Evolutionary conservation across 1,140 invertebrate species (phyloP), one percentile per base, ranked within the genome.

Genomic region (Drosophila prosaltans): DNA sequence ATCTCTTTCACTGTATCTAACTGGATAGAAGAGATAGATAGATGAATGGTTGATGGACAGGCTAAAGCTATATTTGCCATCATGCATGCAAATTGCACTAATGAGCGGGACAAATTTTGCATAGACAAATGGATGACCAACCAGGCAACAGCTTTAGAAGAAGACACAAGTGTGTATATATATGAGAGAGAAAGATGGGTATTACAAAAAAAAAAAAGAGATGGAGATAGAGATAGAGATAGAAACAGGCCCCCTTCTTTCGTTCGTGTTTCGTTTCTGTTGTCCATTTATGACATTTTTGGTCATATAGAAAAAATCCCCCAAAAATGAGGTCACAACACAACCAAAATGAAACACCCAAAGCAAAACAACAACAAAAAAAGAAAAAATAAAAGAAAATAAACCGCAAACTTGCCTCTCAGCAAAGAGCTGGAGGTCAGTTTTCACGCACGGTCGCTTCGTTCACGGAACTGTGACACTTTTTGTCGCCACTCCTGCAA

Each of bases 51-150:
- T 71, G 16, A 59, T 77, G 65, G 74, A 69, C 66, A 65, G 41
- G 66, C 67, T 73, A 60, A 45, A 61, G 73, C 76, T 74, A 81
- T 79, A 88, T 86, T 86, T 86, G 82, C 80, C 73, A 67, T 77
- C 85, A 88, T 88, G 82, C 83, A 88, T 86, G 82, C 82, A 88
- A 86, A 86, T 86, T 82, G 82, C 83, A 88, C 83, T 86, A 86
- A 86, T 86, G 83, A 88, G 83, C 75, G 72, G 43, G 58, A 64
- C 72, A 82, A 86, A 86, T 86, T 86, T 88, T 74, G 83, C 83
- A 88, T 86, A 88, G 75, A 76, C 83, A 88, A 86, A 86, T 77
- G 75, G 64, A 43, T 69, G 74, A 36, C 45, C 72, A 74, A 45
- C 41, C 59, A 66, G 43, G 5, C 43, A 16, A 48, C 16, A 48